Evolutionary conservation across 2,888 invertebrate genomes (phyloP), one percentile per base, ranked within the genome.

Genomic region (Blera fallax): DNA sequence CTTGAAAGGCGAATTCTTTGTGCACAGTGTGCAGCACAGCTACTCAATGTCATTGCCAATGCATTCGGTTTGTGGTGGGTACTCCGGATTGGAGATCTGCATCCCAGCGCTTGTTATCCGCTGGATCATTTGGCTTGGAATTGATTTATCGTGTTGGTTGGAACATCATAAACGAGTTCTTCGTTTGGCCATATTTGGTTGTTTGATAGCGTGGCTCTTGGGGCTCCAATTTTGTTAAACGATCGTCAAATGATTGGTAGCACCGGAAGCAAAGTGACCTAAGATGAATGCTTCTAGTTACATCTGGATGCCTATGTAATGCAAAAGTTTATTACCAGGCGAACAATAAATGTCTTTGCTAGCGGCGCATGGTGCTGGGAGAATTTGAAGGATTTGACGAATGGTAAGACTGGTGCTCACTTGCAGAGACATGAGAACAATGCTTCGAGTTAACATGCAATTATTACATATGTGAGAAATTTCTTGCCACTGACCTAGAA

Each of bases 21-120:
- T 85, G 65, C 81, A 54, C 72, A 27, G 58, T 85, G 85, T 85
- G 85, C 54, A 76, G 80, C 60, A 32, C 7, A 37, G 67, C 72
- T 21, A 65, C 76, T 85, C 85, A 85, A 85, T 81, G 85, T 85
- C 85, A 85, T 72, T 85, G 85, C 81, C 85, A 85, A 77, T 81
- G 76, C 76, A 72, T 81, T 72, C 74, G 73, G 48, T 14, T 62
- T 56, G 50, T 58, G 58, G 56, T 43, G 40, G 32, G 40, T 67
- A 16, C 40, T 10, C 18, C 6, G 14, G 72, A 58, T 72, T 60
- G 56, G 52, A 76, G 81, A 85, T 85, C 85, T 80, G 84, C 74
- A 85, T 85, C 76, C 70, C 16, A 27, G 16, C 2, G 79, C 74
- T 85, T 85, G 84, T 80, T 85, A 80, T 64, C 62, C 74, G 45